phyloP scores from a whole-genome alignment of 2,113 vertebrate genomes.

The Maylandia zebra region DNA sequence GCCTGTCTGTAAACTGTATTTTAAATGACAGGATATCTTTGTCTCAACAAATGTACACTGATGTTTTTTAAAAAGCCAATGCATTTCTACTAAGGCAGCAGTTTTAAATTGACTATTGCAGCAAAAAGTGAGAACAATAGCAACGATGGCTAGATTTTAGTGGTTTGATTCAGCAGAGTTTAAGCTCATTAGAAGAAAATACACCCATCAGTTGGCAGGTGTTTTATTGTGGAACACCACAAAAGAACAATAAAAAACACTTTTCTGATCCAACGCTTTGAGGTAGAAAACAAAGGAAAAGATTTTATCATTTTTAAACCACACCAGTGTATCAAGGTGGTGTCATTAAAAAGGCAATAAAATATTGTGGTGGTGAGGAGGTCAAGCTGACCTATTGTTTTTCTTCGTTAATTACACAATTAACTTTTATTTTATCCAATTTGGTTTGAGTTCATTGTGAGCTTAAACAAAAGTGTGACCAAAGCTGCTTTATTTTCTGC shows the following conservation, averaged over 20 bases:
- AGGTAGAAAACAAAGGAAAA: not conserved
- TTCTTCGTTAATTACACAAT: conserved; percentile 5
- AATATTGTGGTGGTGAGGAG: not conserved
- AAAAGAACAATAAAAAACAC: not conserved
- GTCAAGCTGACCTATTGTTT: not conserved
- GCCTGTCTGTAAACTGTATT: not conserved
- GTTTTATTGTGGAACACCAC: not conserved
- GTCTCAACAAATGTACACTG: not conserved
- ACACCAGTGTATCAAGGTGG: not conserved
- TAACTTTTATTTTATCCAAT: not conserved
- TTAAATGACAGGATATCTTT: not conserved
- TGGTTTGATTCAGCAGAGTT: not conserved
- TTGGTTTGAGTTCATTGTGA: conserved; percentile 3
- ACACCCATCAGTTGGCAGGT: not conserved
- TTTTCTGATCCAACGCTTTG: not conserved
- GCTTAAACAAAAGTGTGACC: not conserved
- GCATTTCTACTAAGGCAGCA: not conserved
- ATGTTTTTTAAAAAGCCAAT: not conserved
- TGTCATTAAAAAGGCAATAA: not conserved
- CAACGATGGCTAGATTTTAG: not conserved
- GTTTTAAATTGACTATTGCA: not conserved
- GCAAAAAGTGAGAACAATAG: not conserved
- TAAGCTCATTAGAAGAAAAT: not conserved
- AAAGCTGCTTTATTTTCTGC: not conserved
- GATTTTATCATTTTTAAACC: not conserved